Base-by-base conservation (phyloP, 2,888 invertebrate genomes). In the Dermolepida albohirtum region DNA sequence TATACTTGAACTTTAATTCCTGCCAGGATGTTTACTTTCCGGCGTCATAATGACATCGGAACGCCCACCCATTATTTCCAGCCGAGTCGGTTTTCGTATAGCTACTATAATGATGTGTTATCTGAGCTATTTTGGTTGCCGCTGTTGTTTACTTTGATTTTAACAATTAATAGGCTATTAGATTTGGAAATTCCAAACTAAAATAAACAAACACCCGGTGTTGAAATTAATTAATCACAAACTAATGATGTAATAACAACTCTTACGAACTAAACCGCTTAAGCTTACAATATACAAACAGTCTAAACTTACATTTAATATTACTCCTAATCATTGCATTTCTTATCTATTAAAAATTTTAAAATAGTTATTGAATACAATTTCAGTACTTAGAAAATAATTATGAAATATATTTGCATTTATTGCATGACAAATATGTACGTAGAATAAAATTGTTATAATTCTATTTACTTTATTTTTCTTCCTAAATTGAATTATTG, bases 1-100 rank as follows among this genome's bases (percentile, higher is more conserved):
- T 67, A 70, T 67, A 57, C 67, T 71, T 66, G 67, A 71, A 70
- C 69, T 71, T 71, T 71, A 71, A 71, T 70, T 70, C 71, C 71
- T 68, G 62, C 63, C 68, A 68, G 69, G 67, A 70, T 68, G 70
- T 71, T 71, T 71, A 68, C 71, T 69, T 67, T 57, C 68, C 52
- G 57, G 67, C 50, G 62, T 69, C 67, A 65, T 69, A 67, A 67
- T 67, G 52, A 52, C 69, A 63, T 64, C 65, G 59, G 55, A 64
- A 64, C 67, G 64, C 44, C 59, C 14, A 66, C 64, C 51, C 51
- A 64, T 64, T 64, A 64, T 51, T 64, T 64, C 52, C 51, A 52
- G 43, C 51, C 49, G 51, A 51, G 52, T 64, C 43, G 51, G 41
- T 51, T n/a, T 64, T 41, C 40, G 27, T 14, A 50, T 49, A 50